Percentiles rank a stretch among this genome's conserved stretches.
Conservation (phyloP, 2,888 invertebrate genomes). For the Cheilosia urbana region DNA sequence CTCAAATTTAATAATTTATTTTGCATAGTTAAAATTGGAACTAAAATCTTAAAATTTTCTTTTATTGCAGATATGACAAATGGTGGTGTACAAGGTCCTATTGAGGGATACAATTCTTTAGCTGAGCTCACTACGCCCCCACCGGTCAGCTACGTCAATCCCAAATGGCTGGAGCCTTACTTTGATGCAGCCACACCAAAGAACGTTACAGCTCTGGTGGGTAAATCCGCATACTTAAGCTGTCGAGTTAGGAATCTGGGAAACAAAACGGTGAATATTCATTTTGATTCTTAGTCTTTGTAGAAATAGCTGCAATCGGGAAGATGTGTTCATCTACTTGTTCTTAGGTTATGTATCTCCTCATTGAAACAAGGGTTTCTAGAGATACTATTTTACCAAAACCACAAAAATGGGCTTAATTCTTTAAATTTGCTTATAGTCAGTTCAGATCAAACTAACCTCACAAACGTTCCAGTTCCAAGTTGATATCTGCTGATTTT, state of each 20-base stretch:
- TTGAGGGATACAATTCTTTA: slow-evolving; percentile 82
- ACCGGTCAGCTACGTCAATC: slow-evolving; percentile 81
- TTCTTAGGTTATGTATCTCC: too few relatives aligned
- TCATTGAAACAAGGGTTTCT: too few relatives aligned
- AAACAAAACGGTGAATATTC: slow-evolving; percentile 83
- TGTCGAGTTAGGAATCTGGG: slow-evolving; percentile 83
- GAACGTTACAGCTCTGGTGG: slow-evolving; percentile 92
- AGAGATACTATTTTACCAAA: too few relatives aligned
- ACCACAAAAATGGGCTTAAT: too few relatives aligned
- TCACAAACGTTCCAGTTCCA: too few relatives aligned
- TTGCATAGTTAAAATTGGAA: not conserved
- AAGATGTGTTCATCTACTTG: too few relatives aligned
- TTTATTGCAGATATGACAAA: slow-evolving; percentile 81
- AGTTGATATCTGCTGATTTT: too few relatives aligned
- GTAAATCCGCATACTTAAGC: slow-evolving; percentile 86
- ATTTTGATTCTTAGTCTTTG: too few relatives aligned
- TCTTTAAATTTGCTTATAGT: too few relatives aligned
- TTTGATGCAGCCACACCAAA: slow-evolving; percentile 90
- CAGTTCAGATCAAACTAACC: too few relatives aligned
- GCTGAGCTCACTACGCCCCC: slow-evolving; percentile 80
- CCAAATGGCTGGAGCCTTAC: slow-evolving; percentile 86
- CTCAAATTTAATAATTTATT: too few relatives aligned
- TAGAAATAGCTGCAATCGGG: too few relatives aligned
- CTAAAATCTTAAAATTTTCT: not conserved
- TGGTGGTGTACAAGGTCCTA: slow-evolving; percentile 83